phyloP scores from a whole-genome alignment of 92 coral and sea anemone species.

The Bergia puertoricense region DNA sequence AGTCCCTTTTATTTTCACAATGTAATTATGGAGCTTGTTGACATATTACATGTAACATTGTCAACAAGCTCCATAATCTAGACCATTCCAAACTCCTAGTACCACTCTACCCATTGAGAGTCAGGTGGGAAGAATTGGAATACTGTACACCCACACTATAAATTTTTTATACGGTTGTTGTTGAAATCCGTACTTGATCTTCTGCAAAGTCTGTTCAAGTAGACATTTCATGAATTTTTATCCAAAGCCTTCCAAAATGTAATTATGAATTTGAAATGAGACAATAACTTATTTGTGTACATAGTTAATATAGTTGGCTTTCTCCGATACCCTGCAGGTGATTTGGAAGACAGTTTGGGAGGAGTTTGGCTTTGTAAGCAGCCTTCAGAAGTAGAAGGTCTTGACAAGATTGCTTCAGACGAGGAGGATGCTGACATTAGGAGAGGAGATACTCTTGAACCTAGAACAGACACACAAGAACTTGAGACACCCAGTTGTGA shows the following conservation, averaged over 20 bases:
- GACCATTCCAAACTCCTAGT: no score
- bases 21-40: no score
- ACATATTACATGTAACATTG: no score
- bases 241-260: no score
- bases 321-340: conserved; percentile 22
- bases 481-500: background rate
- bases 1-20: background rate
- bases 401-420: conserved; percentile 73
- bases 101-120: no score
- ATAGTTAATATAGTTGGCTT: background rate
- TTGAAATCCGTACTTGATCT: no score
- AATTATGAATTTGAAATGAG: background rate
- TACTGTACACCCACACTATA: no score
- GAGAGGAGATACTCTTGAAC: conserved; percentile 32
- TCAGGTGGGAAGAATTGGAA: no score
- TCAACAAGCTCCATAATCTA: no score
- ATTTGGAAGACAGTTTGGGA: conserved; percentile 51
- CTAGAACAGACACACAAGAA: conserved; percentile 18
- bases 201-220: no score
- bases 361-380: conserved; percentile 92
- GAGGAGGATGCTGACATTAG: conserved; percentile 62
- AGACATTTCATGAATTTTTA: no score
- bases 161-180: no score
- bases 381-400: conserved; percentile 77
- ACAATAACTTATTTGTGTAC: background rate